Conservation (phyloP, 2,113 vertebrate species). For the Dendropsophus ebraccatus region DNA sequence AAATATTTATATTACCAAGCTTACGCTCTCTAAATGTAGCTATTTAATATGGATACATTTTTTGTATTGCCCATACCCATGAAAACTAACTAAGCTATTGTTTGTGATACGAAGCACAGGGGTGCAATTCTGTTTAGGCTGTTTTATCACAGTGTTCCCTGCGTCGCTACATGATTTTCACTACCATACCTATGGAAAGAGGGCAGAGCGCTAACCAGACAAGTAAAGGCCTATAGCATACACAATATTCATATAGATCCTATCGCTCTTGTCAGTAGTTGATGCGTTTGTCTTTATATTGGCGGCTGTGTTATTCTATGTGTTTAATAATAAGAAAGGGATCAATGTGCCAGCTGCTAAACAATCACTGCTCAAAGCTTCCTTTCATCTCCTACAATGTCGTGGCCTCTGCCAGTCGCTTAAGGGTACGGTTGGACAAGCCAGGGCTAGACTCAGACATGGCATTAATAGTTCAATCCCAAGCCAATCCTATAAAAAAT, state of each 20-base stretch:
- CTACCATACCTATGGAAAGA: neutral
- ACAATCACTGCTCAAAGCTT: neutral
- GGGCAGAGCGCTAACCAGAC: neutral
- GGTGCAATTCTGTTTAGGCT: no score
- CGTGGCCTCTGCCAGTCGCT: neutral
- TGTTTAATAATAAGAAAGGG: neutral
- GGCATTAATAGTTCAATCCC: neutral
- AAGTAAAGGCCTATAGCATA: neutral
- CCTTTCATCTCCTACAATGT: neutral
- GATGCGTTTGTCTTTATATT: neutral
- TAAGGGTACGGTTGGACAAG: neutral
- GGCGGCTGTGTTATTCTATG: neutral
- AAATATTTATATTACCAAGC: no score
- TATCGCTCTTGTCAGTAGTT: neutral
- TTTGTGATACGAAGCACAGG: no score
- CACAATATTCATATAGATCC: neutral
- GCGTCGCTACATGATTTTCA: neutral
- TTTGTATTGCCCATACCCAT: no score
- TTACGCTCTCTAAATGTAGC: no score
- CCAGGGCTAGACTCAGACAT: neutral
- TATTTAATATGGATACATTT: no score
- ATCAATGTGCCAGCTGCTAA: neutral
- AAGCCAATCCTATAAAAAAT: neutral
- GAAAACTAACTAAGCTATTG: no score
- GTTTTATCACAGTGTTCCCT: no score